Base-by-base conservation (phyloP, 2,888 invertebrate species). In the Timema cristinae region DNA sequence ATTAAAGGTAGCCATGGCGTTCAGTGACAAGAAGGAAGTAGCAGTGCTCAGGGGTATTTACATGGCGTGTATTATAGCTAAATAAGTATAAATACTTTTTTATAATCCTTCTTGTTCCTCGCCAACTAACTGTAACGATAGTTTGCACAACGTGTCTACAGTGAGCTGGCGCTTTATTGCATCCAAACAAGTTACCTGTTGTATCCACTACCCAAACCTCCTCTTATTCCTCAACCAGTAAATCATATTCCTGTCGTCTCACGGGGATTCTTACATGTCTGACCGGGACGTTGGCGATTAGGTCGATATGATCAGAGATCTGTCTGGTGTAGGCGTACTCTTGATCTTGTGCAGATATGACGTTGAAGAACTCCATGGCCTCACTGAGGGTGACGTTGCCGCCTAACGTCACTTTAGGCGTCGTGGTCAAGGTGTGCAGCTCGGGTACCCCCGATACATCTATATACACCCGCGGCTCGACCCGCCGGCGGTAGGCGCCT, bases 391-490 rank as follows among this genome's bases (percentile, higher is more conserved):
- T 84, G 13, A 88, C 78, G 74, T 86, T 87, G 6, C 86, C 87
- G 6, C 90, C 91, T 0, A 91, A 77, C 6, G 83, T 81, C 10
- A 90, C 79, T 63, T 84, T 83, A 72, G 80, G 82, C 7, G 61
- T 52, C 1, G 85, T 76, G 52, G 77, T 79, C 76, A 85, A 78
- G 0, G 76, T 81, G 70, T 85, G 86, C 5, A 93, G 79, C 72
- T 89, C 89, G 8, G 81, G 78, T 7, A 92, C 82, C 0, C 82
- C 81, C 66, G 86, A 86, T 0, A 92, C 82, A 77, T 92, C 91
- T 68, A 93, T 88, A 70, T 89, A 87, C 7, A 86, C 80, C 74
- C 85, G 83, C 70, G 85, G 84, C 15, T 85, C 83, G 2, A 80
- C 77, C 13, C 77, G 79, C 73, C 83, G 79, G 73, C 84, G 82